These are phyloP conservation scores for Circaetus cinerascens DNA, from an alignment of 2,113 vertebrate genomes.

Conservation along the genomic window DNA sequence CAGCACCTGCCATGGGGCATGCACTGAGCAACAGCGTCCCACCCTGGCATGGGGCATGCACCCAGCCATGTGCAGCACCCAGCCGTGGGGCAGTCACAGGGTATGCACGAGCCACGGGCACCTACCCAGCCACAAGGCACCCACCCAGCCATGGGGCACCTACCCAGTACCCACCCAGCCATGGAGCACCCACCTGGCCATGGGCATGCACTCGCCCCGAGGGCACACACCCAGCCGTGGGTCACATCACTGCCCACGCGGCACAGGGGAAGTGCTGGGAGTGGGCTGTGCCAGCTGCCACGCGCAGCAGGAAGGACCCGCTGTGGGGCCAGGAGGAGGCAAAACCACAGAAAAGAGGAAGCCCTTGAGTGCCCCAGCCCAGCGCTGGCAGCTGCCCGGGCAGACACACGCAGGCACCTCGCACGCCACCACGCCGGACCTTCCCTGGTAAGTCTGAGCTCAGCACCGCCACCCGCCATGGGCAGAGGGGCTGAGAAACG, in stretches of 20 bases:
- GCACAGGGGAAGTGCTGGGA: not conserved
- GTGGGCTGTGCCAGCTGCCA: not conserved
- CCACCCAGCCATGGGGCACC: not conserved
- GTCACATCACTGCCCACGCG: rapidly evolving
- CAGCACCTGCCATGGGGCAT: not conserved
- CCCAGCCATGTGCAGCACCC: not conserved
- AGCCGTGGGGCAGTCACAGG: not conserved
- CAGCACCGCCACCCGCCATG: rapidly evolving
- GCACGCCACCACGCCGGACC: rapidly evolving
- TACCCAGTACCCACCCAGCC: not conserved
- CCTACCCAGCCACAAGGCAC: not conserved
- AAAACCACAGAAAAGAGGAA: slow-evolving; percentile 48
- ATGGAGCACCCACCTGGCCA: no score
- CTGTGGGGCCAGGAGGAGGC: not conserved
- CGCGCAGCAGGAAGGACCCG: not conserved
- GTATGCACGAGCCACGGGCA: not conserved
- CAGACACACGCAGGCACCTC: not conserved
- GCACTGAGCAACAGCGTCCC: not conserved
- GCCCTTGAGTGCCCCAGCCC: not conserved
- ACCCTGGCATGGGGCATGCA: not conserved
- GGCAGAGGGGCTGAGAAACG: not conserved
- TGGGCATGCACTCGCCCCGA: not conserved
- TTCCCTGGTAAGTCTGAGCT: not conserved
- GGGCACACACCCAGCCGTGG: rapidly evolving
- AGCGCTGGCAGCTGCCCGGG: not conserved